Evolutionary conservation across 2,797 vertebrate genomes (phyloP).

Genomic region (Gouania willdenowi): DNA sequence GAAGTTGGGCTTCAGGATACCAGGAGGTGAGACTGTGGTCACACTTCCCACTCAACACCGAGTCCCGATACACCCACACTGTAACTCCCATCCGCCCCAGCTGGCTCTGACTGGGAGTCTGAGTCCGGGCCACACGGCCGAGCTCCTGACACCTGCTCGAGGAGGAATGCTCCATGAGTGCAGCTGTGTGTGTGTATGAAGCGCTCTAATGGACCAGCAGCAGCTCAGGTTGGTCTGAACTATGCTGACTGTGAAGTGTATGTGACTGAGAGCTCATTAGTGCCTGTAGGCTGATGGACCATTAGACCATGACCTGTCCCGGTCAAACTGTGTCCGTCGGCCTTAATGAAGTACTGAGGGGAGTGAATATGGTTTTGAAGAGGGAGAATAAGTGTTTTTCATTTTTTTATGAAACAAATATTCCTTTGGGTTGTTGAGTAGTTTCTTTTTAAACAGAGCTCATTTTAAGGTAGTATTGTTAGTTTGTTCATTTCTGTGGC

Average conservation of each 20-base stretch:
- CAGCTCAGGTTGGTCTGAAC: constrained; percentile 31
- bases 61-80: constrained; percentile 1
- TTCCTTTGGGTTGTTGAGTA: no score
- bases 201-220: constrained; percentile 34
- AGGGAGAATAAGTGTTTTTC: no score
- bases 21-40: background rate
- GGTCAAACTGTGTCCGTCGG: background rate
- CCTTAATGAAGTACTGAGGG: constrained; percentile 2
- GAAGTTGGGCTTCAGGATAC: background rate
- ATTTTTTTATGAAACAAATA: no score
- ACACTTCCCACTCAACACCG: background rate
- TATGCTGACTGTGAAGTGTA: constrained; percentile 17
- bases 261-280: constrained; percentile 43
- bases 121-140: background rate
- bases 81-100: background rate
- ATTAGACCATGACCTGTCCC: constrained; percentile 14
- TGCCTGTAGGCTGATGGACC: constrained; percentile 10
- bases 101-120: constrained; percentile 21
- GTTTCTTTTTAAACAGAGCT: no score
- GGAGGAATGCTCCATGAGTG: constrained; percentile 56
- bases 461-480: no score
- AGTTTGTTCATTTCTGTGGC: no score
- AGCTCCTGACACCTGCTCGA: constrained; percentile 43
- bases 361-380: no score
- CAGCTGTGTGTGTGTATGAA: constrained; percentile 42